phyloP scores from a whole-genome alignment of 1,140 invertebrate genomes.

The Rhagoletis zephyria region DNA sequence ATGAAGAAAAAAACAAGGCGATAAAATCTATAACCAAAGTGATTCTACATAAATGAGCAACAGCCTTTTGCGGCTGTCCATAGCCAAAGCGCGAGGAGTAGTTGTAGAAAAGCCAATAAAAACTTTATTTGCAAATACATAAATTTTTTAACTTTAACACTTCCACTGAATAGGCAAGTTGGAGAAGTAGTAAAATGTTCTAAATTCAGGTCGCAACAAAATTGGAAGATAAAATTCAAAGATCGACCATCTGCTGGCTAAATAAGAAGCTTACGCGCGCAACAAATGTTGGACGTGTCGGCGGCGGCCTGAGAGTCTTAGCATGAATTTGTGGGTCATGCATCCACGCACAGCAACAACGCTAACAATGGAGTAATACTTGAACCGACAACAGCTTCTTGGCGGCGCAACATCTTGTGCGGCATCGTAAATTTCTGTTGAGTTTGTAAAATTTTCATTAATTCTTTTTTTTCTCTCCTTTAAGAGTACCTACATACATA shows the following conservation, averaged over 20 bases:
- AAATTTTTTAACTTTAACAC: slow-evolving; percentile 45
- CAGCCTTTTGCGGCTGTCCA: neutral
- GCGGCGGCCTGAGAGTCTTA: neutral
- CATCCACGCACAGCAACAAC: neutral
- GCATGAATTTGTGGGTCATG: slow-evolving; percentile 18
- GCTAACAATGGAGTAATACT: neutral
- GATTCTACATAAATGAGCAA: neutral
- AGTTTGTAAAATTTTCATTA: slow-evolving; percentile 18
- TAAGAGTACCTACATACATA: neutral
- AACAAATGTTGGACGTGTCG: neutral
- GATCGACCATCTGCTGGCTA: slow-evolving; percentile 39
- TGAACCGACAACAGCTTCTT: neutral
- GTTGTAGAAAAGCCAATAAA: slow-evolving; percentile 4
- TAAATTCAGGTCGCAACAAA: slow-evolving; percentile 26
- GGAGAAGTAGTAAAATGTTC: slow-evolving; percentile 8
- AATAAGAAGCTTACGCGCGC: slow-evolving; percentile 5
- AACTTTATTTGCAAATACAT: slow-evolving; percentile 39
- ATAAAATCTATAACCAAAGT: neutral
- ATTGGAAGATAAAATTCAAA: neutral
- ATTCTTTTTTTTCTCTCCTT: neutral
- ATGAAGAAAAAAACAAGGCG: neutral
- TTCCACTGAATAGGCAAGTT: neutral
- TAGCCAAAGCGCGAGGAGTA: neutral
- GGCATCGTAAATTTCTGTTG: slow-evolving; percentile 38
- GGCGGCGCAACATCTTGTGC: slow-evolving; percentile 2